Conservation (phyloP, 2,888 invertebrate genomes). For the Phyllotreta cruciferae region DNA sequence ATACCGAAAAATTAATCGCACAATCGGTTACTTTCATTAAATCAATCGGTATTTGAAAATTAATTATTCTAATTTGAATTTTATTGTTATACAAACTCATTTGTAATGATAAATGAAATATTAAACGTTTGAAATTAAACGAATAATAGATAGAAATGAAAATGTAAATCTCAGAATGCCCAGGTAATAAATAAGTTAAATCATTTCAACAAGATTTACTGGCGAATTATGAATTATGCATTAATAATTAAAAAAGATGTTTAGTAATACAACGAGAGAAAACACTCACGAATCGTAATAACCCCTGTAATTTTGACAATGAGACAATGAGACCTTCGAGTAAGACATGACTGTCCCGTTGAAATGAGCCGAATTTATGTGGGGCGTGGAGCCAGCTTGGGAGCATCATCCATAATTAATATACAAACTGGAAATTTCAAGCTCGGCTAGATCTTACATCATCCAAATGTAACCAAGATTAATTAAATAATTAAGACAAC, state of each 20-base stretch:
- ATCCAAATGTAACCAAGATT: slow-evolving; percentile 45
- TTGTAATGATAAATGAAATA: too few species aligned
- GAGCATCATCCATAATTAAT: slow-evolving; percentile 44
- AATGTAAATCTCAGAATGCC: too few species aligned
- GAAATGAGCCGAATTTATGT: slow-evolving; percentile 32
- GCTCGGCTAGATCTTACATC: slow-evolving; percentile 43
- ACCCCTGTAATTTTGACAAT: slow-evolving; percentile 33
- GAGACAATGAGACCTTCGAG: slow-evolving; percentile 31
- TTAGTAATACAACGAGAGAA: slow-evolving; percentile 12
- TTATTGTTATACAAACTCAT: too few species aligned
- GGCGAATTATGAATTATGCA: not conserved
- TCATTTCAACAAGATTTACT: not conserved
- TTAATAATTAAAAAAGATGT: not conserved
- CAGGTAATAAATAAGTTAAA: too few species aligned
- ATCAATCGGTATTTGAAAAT: too few species aligned
- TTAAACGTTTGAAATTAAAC: too few species aligned
- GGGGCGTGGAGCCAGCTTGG: slow-evolving; percentile 37
- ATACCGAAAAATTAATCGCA: too few species aligned
- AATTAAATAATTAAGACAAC: slow-evolving; percentile 43
- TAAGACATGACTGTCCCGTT: slow-evolving; percentile 33
- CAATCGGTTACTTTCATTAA: too few species aligned
- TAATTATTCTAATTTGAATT: too few species aligned
- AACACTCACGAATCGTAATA: slow-evolving; percentile 28
- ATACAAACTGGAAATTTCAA: slow-evolving; percentile 44
- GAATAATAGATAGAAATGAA: too few species aligned